Evolutionary conservation across 2,888 invertebrate species (phyloP), one percentile per base, ranked within the genome.

Genomic region (Andricus quercusramuli): DNA sequence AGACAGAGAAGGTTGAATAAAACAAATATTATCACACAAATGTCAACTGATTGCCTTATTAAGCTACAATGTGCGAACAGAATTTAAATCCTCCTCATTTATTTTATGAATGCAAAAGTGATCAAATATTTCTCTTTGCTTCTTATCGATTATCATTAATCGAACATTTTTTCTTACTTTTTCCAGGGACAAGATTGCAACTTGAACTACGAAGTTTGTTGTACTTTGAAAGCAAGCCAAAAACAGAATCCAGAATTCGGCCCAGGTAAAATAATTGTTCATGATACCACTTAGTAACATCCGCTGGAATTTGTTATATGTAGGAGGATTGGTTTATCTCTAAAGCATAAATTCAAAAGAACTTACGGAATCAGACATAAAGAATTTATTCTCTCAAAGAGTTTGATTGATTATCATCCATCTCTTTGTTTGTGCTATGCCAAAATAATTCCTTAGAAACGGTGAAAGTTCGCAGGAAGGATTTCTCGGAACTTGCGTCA

Each of bases 151-250:
- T 64, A 1, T 56, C 20, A 64, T 64, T 17, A 29, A 29, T 64
- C 15, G 3, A 64, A 17, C 6, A 5, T 25, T 64, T 13, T 41
- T 67, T 67, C 4, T 67, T 82, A 70, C 81, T 77, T 77, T 15
- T 87, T 87, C 37, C 86, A 91, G 91, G 74, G 82, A 17, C 90
- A 90, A 79, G 80, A 88, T 22, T 90, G 91, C 81, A 83, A 89
- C 25, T 77, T 83, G 3, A 82, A 84, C 20, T 77, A 79, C 29
- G 88, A 91, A 83, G 86, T 87, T 11, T 91, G 91, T 80, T 91
- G 91, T 79, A 87, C 84, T 22, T 77, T 90, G n/a, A 41, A 67
- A 37, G 29, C 15, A 22, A 47, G 20, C 17, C 78, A 17, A 9
- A 22, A 51, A 25, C 25, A 47, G 37, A 29, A 9, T n/a, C 20